A percentile compares a stretch with the other conserved stretches of the same genome.
These are phyloP conservation scores for Drosophila jambulina DNA, from an alignment of 1,140 invertebrate species.

Conservation along the genomic window DNA sequence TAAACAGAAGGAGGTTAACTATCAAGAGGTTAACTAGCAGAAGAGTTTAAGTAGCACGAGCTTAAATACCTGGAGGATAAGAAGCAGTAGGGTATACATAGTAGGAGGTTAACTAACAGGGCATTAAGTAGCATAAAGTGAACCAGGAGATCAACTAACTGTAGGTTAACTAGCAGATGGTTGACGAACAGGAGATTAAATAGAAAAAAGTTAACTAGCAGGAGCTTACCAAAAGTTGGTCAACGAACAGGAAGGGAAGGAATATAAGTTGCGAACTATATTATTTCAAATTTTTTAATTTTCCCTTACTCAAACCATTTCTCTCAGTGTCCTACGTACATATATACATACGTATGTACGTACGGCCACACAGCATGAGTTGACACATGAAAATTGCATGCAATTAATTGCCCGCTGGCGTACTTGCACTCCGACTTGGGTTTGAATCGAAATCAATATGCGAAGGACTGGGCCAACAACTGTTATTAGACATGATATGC, in stretches of 20 bases:
- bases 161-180: not conserved
- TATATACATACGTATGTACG: not conserved
- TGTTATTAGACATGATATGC: constrained; percentile 48
- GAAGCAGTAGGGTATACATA: not conserved
- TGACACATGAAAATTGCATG: constrained; percentile 78
- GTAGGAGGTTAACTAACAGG: not conserved
- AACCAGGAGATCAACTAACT: not conserved
- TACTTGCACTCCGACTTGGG: constrained; percentile 48
- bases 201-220: not conserved
- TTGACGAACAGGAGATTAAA: not conserved
- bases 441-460: constrained; percentile 64
- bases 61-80: not conserved
- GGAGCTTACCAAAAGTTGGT: not conserved
- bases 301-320: no score
- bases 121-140: not conserved
- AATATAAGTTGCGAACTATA: no score
- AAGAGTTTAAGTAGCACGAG: not conserved
- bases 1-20: not conserved
- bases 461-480: constrained; percentile 39
- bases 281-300: no score
- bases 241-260: not conserved
- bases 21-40: not conserved
- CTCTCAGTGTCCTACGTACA: not conserved
- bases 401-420: constrained; percentile 69
- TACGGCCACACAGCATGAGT: constrained; percentile 38